A percentile compares a stretch with the other conserved stretches of the same genome.
phyloP scores from a whole-genome alignment of 2,888 invertebrate genomes.

The Agonum fuliginosum region DNA sequence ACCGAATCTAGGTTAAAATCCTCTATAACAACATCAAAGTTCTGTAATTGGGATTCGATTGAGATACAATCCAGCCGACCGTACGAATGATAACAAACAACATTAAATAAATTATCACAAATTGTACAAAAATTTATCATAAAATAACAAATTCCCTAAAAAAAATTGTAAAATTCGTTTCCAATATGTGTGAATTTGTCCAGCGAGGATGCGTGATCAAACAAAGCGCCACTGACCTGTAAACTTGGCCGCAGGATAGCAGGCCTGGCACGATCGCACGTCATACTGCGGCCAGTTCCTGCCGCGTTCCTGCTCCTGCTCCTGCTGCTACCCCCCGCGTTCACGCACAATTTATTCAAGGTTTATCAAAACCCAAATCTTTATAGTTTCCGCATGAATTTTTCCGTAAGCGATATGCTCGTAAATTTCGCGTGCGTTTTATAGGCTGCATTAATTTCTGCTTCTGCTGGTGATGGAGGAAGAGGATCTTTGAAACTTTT shows the following conservation, averaged over 20 bases:
- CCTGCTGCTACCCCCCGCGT: slow-evolving; percentile 50
- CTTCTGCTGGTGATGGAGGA: slow-evolving; percentile 7
- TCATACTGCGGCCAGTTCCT: slow-evolving; percentile 40
- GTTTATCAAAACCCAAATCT: slow-evolving; percentile 63
- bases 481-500: slow-evolving; percentile 6
- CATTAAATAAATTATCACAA: too few relatives aligned
- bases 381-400: slow-evolving; percentile 63
- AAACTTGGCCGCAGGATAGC: slow-evolving; percentile 11
- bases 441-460: slow-evolving; percentile 54
- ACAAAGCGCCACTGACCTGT: slow-evolving; percentile 40
- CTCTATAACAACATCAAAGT: too few relatives aligned
- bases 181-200: not conserved
- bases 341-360: slow-evolving; percentile 63
- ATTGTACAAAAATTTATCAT: too few relatives aligned
- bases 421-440: slow-evolving; percentile 59
- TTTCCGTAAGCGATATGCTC: slow-evolving; percentile 61
- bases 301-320: not conserved
- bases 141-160: too few relatives aligned
- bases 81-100: too few relatives aligned
- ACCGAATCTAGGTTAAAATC: too few relatives aligned
- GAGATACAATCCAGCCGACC: too few relatives aligned
- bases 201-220: not conserved
- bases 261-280: not conserved
- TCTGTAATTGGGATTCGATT: too few relatives aligned
- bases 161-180: not conserved